phyloP scores from a whole-genome alignment of 2,113 vertebrate species.

The Salvelinus alpinus region DNA sequence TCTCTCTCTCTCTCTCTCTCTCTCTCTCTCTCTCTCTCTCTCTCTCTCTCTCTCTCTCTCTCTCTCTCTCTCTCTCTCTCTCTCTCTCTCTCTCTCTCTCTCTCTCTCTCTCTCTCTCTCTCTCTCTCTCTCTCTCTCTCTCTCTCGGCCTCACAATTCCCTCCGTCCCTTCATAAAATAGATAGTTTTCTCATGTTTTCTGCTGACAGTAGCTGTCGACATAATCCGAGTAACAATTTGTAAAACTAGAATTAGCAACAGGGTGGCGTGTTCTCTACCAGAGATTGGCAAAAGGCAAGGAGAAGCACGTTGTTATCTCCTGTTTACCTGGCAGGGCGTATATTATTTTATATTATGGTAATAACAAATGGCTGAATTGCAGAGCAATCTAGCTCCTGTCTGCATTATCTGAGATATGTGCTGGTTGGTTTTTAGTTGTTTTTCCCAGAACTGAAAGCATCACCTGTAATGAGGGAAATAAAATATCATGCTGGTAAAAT shows the following conservation, averaged over 20 bases:
- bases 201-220: constrained; percentile 63
- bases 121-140: background rate
- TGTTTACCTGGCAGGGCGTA: constrained; percentile 67
- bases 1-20: no score
- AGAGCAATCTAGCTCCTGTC: constrained; percentile 43
- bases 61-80: no score
- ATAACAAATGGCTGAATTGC: constrained; percentile 60
- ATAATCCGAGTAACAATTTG: constrained; percentile 75
- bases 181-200: constrained; percentile 64
- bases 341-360: constrained; percentile 64
- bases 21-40: background rate
- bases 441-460: constrained; percentile 25
- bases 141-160: constrained; percentile 4
- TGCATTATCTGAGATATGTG: constrained; percentile 27
- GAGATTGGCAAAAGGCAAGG: constrained; percentile 48
- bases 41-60: constrained; percentile 3
- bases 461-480: constrained; percentile 20
- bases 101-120: background rate
- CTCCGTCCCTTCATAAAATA: constrained; percentile 52
- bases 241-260: constrained; percentile 69
- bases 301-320: constrained; percentile 63
- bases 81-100: background rate
- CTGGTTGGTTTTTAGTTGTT: constrained; percentile 27
- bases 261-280: constrained; percentile 54
- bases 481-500: constrained; percentile 14